Base-by-base conservation (phyloP, 2,888 invertebrate species). In the Beris chalybata region DNA sequence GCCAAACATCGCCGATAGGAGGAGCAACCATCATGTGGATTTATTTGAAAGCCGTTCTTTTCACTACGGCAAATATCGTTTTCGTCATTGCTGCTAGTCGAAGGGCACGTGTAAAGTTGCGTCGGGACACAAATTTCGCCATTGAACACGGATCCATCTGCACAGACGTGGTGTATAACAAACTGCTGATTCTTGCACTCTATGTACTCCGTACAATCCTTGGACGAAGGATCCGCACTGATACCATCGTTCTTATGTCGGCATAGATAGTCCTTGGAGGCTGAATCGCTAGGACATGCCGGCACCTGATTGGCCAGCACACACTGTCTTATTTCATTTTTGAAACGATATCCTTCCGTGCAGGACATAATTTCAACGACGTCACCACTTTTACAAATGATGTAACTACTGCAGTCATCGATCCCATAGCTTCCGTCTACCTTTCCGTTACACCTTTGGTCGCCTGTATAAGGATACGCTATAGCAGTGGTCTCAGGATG, bases 31-130 rank as follows among this genome's bases (percentile, higher is more conserved):
- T 74, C 71, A 7, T 73, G 73, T 6, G 76, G 76, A 68, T 78
- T 77, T 1, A 73, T 71, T 59, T 76, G 74, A 48, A 82, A 83
- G 13, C 86, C 86, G 74, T 84, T 84, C 1, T 82, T 80, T 70
- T 83, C 80, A 1, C 82, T 81, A 70, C 81, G 78, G 74, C 85
- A 85, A 55, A 80, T 67, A 59, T 75, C 74, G 12, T 71, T 71
- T 11, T 71, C 65, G 4, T 57, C 50, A 22, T 55, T 59, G 11
- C 71, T 67, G 4, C 67, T 44, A 6, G 69, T 52, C 6, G 50
- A 70, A 11, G 73, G 72, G 65, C 76, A 75, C 44, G 73, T 67
- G 57, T 71, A 76, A 15, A 76, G 52, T 15, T 72, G 72, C 22
- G 72, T 70, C 9, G 77, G 77, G 32, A 78, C 75, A 70, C 79